A percentile compares a stretch with the other conserved stretches of the same genome.
Evolutionary conservation across 2,113 vertebrate genomes (phyloP).

Genomic region (Cygnus buccinator): DNA sequence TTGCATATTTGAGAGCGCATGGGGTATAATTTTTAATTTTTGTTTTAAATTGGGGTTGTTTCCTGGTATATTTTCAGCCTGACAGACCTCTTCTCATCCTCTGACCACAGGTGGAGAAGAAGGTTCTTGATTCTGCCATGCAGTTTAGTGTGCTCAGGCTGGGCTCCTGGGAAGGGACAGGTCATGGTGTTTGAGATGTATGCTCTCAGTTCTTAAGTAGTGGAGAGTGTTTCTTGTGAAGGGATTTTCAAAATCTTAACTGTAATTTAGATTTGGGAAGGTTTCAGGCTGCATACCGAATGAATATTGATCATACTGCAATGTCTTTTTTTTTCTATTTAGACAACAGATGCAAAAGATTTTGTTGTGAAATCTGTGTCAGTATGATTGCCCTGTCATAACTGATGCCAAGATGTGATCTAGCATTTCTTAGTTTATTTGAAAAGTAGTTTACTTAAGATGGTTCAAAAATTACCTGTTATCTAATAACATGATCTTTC

Average conservation of each 20-base stretch:
- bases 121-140: background rate
- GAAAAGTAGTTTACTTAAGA: background rate
- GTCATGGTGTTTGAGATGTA: background rate
- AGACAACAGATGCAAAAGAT: background rate
- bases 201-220: background rate
- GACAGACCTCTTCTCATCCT: background rate
- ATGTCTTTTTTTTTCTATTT: background rate
- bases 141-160: background rate
- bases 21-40: background rate
- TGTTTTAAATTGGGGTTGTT: background rate
- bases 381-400: background rate
- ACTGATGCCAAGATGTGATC: background rate
- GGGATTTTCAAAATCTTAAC: background rate
- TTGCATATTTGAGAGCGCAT: background rate
- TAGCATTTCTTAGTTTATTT: slow-evolving; percentile 6
- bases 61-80: background rate
- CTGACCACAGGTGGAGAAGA: background rate
- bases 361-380: background rate
- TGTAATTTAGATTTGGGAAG: background rate
- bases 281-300: background rate
- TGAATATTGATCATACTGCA: background rate
- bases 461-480: background rate
- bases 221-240: background rate
- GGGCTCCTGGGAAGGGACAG: background rate
- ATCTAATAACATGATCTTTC: background rate